Conservation (phyloP, 2,888 invertebrate species). For the Celastrina argiolus region DNA sequence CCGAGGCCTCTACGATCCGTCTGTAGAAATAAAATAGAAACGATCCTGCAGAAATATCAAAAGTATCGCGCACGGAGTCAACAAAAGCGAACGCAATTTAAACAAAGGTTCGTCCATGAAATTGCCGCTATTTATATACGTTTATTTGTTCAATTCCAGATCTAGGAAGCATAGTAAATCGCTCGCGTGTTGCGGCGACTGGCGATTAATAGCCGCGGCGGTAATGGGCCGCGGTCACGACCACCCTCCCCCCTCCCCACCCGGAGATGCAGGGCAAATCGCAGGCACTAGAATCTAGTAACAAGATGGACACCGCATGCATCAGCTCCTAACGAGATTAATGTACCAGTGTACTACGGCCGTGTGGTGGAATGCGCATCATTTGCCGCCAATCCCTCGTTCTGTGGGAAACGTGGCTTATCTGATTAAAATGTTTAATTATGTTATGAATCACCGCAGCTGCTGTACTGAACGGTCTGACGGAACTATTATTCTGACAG, state of each 20-base stretch:
- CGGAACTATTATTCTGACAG: too few species aligned
- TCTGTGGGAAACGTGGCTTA: not conserved
- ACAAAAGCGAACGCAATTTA: not conserved
- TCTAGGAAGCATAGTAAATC: slow-evolving; percentile 1
- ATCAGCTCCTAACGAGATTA: slow-evolving; percentile 1
- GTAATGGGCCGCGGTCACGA: slow-evolving; percentile 26
- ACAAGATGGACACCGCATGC: not conserved
- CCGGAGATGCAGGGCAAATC: not conserved
- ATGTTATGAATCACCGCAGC: not conserved
- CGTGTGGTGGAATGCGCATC: slow-evolving; percentile 2
- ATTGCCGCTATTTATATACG: slow-evolving; percentile 1
- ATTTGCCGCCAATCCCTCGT: not conserved
- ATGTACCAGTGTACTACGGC: not conserved
- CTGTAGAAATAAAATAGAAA: not conserved
- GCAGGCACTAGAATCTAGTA: not conserved
- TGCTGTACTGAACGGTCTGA: not conserved
- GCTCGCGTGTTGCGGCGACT: slow-evolving; percentile 11
- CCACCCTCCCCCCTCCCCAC: not conserved
- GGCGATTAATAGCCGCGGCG: slow-evolving; percentile 12
- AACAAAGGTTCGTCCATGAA: not conserved
- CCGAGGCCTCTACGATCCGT: not conserved
- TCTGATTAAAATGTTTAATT: not conserved
- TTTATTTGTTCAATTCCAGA: slow-evolving; percentile 14
- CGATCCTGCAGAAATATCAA: not conserved
- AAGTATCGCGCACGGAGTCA: not conserved